Percentiles rank a stretch among this genome's conserved stretches.
phyloP scores from a whole-genome alignment of 2,888 invertebrate species.

The Platycheirus rosarum region DNA sequence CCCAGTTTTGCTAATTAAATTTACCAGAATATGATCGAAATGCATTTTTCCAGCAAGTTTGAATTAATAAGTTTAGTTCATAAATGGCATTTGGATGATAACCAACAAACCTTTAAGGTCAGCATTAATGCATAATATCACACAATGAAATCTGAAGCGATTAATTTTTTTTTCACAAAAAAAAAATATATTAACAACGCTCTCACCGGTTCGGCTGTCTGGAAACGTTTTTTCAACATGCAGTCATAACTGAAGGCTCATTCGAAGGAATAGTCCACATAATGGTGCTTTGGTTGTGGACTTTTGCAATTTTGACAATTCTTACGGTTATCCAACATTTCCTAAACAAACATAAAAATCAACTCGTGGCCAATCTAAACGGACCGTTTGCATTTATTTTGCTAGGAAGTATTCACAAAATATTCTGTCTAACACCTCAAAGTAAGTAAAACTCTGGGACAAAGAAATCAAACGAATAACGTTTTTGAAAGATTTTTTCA shows the following conservation, averaged over 20 bases:
- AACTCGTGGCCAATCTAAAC: conserved; percentile 24
- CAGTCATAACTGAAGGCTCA: conserved; percentile 26
- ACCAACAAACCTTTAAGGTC: conserved; percentile 13
- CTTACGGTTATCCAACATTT: conserved; percentile 24
- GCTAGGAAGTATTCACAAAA: conserved; percentile 27
- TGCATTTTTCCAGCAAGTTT: not conserved
- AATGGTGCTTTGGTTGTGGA: conserved; percentile 24
- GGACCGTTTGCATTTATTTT: conserved; percentile 43
- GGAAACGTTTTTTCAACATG: conserved; percentile 10
- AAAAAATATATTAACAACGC: not conserved
- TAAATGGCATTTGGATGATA: not conserved
- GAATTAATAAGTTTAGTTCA: not conserved
- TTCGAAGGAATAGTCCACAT: conserved; percentile 7
- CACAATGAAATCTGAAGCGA: conserved; percentile 11
- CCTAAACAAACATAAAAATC: conserved; percentile 34
- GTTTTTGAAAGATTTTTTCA: conserved; percentile 62
- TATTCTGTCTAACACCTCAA: conserved; percentile 31
- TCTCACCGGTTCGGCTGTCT: not conserved
- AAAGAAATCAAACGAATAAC: not conserved
- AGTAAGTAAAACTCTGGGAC: conserved; percentile 3
- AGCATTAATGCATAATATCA: conserved; percentile 5
- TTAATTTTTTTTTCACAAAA: not conserved
- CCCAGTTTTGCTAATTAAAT: not conserved
- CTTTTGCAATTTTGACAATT: conserved; percentile 11
- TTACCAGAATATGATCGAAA: not conserved